Percentiles rank a stretch among this genome's conserved stretches.
Evolutionary conservation across 2,888 invertebrate species (phyloP).

Genomic region (Cacoxenus indagator): DNA sequence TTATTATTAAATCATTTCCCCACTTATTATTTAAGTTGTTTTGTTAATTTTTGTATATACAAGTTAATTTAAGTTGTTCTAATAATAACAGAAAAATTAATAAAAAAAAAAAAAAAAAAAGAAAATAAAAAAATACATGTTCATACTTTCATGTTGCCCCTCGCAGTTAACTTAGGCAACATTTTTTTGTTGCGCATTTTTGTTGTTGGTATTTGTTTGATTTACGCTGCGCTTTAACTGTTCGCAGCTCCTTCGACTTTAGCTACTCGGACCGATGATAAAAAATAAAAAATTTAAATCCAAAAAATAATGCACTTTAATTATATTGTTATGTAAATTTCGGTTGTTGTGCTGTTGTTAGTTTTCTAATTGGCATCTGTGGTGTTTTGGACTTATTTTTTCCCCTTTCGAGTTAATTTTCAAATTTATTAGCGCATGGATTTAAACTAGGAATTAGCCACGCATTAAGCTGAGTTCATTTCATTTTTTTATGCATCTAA

Average conservation of each 20-base stretch:
- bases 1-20: too few species aligned
- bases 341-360: constrained; percentile 45
- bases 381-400: neutral
- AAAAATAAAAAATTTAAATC: constrained; percentile 21
- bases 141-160: neutral
- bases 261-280: neutral
- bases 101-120: too few species aligned
- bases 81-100: too few species aligned
- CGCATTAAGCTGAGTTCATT: too few species aligned
- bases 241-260: constrained; percentile 50
- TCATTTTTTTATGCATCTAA: too few species aligned
- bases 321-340: constrained; percentile 64
- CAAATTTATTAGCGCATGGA: constrained; percentile 47
- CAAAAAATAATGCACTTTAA: constrained; percentile 47
- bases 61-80: too few species aligned
- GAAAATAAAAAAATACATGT: too few species aligned
- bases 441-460: neutral
- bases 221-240: constrained; percentile 46
- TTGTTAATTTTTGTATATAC: too few species aligned
- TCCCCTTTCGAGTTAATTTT: constrained; percentile 48
- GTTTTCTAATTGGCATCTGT: constrained; percentile 22
- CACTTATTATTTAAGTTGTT: too few species aligned
- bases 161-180: neutral
- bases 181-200: neutral
- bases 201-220: constrained; percentile 9